A percentile compares a stretch with the other conserved stretches of the same genome.
phyloP scores from a whole-genome alignment of 2,888 invertebrate species.

The Eucera pruinosa region DNA sequence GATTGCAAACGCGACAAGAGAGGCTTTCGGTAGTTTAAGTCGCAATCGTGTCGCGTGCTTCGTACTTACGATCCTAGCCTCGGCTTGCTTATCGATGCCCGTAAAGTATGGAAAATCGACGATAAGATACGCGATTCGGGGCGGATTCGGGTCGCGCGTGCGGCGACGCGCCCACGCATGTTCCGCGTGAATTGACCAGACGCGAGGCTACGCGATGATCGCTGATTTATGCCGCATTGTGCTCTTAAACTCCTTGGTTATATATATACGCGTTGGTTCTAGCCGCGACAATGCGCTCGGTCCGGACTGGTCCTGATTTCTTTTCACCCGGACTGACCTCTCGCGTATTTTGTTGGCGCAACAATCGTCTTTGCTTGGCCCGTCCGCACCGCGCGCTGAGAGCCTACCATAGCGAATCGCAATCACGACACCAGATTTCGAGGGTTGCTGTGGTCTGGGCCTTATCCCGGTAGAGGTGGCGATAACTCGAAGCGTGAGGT shows the following conservation, averaged over 20 bases:
- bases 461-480: slow-evolving; percentile 7
- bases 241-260: slow-evolving; percentile 69
- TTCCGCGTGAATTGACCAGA: slow-evolving; percentile 36
- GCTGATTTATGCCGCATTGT: slow-evolving; percentile 77
- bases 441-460: slow-evolving; percentile 30
- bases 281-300: slow-evolving; percentile 48
- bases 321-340: slow-evolving; percentile 50
- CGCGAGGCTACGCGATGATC: slow-evolving; percentile 63
- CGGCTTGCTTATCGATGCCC: slow-evolving; percentile 26
- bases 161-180: slow-evolving; percentile 49
- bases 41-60: slow-evolving; percentile 38
- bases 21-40: slow-evolving; percentile 21
- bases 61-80: not conserved
- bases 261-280: slow-evolving; percentile 57
- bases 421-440: slow-evolving; percentile 49
- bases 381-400: slow-evolving; percentile 27
- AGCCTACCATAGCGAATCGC: slow-evolving; percentile 69
- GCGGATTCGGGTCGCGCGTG: slow-evolving; percentile 47
- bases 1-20: not conserved
- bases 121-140: slow-evolving; percentile 44
- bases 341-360: slow-evolving; percentile 72
- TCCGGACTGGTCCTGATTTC: slow-evolving; percentile 52
- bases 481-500: slow-evolving; percentile 38
- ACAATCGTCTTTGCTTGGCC: slow-evolving; percentile 60
- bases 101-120: slow-evolving; percentile 55